phyloP scores from a whole-genome alignment of 2,797 vertebrate genomes.

The Sebastes oblongus region DNA sequence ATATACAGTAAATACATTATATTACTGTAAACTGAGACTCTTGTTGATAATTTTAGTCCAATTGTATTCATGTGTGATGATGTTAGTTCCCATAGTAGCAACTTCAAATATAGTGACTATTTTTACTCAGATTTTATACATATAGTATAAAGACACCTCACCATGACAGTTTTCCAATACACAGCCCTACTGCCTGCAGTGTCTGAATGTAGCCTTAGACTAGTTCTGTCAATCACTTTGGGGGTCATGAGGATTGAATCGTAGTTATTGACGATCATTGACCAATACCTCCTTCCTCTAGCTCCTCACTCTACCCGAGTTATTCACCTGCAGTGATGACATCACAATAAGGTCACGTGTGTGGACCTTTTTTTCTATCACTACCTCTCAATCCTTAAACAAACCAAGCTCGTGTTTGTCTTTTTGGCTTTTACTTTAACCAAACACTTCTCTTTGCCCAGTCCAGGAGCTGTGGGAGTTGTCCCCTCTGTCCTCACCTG shows the following conservation, averaged over 20 bases:
- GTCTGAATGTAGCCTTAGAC: too few relatives aligned
- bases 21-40: too few relatives aligned
- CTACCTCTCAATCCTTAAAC: neutral
- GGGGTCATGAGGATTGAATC: neutral
- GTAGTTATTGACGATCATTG: neutral
- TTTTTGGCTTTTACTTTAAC: neutral
- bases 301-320: neutral
- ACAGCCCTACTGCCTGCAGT: too few relatives aligned
- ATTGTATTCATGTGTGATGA: too few relatives aligned
- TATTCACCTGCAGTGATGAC: neutral
- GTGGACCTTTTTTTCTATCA: neutral
- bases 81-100: too few relatives aligned
- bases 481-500: slow-evolving; percentile 1
- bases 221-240: neutral
- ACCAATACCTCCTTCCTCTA: neutral
- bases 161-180: too few relatives aligned
- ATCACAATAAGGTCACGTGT: neutral
- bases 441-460: neutral
- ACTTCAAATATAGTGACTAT: too few relatives aligned
- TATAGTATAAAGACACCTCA: too few relatives aligned
- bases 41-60: too few relatives aligned
- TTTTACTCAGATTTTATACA: too few relatives aligned
- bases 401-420: neutral
- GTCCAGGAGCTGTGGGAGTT: neutral
- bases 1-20: too few relatives aligned